phyloP scores from a whole-genome alignment of 2,113 vertebrate genomes.

The Malaclemys terrapin region DNA sequence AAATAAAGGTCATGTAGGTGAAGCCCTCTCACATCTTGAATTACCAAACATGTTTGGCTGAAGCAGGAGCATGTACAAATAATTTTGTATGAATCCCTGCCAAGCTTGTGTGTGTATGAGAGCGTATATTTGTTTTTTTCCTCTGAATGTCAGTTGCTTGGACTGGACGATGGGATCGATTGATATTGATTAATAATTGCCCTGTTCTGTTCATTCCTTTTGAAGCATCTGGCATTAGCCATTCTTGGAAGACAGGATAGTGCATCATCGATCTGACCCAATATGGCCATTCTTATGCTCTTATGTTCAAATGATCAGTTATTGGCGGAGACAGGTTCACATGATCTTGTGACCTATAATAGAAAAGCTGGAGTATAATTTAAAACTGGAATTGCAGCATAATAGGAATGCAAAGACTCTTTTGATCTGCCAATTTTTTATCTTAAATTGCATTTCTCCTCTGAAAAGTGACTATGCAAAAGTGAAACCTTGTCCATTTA shows the following conservation, averaged over 20 bases:
- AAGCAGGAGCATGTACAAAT: background rate
- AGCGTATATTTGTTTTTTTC: background rate
- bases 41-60: background rate
- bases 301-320: background rate
- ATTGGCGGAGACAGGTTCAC: background rate
- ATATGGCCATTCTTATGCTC: background rate
- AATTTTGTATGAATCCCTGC: background rate
- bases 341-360: background rate
- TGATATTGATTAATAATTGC: background rate
- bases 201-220: background rate
- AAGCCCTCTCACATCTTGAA: rapidly evolving
- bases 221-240: background rate
- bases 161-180: background rate
- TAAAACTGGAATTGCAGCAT: background rate
- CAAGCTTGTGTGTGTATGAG: background rate
- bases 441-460: background rate
- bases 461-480: background rate
- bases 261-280: background rate
- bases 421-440: background rate
- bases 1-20: background rate
- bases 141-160: background rate
- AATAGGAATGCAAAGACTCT: rapidly evolving
- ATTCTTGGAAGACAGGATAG: background rate
- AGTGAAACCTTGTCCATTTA: background rate
- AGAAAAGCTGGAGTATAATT: background rate